Percentiles rank a stretch among this genome's conserved stretches.
Conservation (phyloP, 2,113 vertebrate species). For the Ginglymostoma cirratum region DNA sequence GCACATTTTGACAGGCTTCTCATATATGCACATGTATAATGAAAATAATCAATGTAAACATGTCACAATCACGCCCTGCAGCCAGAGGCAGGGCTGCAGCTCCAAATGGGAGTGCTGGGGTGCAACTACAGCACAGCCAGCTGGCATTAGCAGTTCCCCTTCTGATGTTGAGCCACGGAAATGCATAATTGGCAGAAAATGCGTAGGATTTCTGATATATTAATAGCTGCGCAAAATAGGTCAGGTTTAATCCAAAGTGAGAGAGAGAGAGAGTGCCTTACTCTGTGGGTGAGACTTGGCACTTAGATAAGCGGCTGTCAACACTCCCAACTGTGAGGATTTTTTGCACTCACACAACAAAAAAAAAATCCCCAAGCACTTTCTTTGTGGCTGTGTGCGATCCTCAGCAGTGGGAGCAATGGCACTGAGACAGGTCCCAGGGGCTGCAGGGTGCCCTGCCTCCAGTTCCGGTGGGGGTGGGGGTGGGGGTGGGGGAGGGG, state of each 20-base stretch:
- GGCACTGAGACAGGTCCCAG: background rate
- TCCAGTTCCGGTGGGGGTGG: background rate
- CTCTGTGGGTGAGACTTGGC: background rate
- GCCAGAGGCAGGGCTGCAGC: background rate
- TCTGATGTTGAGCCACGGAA: background rate
- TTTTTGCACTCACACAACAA: background rate
- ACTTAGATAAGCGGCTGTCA: background rate
- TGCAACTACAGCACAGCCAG: background rate
- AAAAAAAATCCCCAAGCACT: background rate
- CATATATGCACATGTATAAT: background rate
- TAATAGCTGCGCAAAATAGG: background rate
- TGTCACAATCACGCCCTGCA: background rate
- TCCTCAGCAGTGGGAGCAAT: no score
- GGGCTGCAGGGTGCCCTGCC: background rate
- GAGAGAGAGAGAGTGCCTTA: background rate
- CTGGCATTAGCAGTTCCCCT: background rate
- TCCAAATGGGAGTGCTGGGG: background rate
- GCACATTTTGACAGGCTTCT: background rate
- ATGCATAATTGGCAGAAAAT: background rate
- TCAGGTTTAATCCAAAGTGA: background rate
- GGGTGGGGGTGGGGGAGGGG: background rate
- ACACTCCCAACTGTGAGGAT: background rate
- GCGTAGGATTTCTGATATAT: background rate
- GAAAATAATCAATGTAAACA: background rate
- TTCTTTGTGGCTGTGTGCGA: background rate